A percentile compares a stretch with the other conserved stretches of the same genome.
Evolutionary conservation across 1,140 invertebrate species (phyloP).

Genomic region (Helicoverpa zea): DNA sequence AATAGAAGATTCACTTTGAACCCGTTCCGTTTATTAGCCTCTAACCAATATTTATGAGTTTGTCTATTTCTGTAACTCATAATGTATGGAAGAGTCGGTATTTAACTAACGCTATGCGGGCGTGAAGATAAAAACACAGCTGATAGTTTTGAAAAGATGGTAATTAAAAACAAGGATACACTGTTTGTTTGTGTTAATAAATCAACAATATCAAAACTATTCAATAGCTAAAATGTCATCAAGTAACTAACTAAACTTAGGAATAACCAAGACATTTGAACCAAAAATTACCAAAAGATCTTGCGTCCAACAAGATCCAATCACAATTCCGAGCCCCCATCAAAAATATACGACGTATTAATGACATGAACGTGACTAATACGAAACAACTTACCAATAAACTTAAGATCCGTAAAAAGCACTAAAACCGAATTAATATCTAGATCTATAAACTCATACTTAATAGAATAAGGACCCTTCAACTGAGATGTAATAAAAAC

Average conservation of each 20-base stretch:
- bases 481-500: constrained; percentile 47
- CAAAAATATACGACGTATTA: constrained; percentile 8
- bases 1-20: background rate
- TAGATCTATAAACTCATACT: constrained; percentile 15
- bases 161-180: background rate
- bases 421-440: constrained; percentile 31
- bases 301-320: background rate
- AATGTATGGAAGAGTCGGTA: constrained; percentile 1
- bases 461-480: constrained; percentile 35
- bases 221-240: too few relatives aligned
- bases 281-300: background rate
- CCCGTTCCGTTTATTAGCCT: constrained; percentile 1
- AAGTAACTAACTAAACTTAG: too few relatives aligned
- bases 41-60: constrained; percentile 31
- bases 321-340: background rate
- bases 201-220: too few relatives aligned
- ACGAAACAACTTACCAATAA: constrained; percentile 15
- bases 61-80: constrained; percentile 10
- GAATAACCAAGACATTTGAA: too few relatives aligned
- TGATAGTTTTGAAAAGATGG: constrained; percentile 1
- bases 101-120: constrained; percentile 6
- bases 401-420: constrained; percentile 30
- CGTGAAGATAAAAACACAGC: background rate
- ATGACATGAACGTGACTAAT: constrained; percentile 22
- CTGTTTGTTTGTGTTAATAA: background rate